Evolutionary conservation across 2,797 vertebrate genomes (phyloP).

Genomic region (Protosalanx chinensis): DNA sequence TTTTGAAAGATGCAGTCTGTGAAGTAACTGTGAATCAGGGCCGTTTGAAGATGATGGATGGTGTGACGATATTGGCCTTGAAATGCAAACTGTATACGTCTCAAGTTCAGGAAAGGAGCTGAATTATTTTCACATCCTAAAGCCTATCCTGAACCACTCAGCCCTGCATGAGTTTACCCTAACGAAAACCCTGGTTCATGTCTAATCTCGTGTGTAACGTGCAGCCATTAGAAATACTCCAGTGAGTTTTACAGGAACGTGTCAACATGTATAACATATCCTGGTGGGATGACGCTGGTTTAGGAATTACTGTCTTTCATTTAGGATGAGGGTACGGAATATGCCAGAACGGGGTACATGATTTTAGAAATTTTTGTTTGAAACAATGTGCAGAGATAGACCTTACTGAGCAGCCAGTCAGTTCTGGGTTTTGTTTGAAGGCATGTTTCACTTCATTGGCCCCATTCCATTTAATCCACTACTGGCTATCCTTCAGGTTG

Average conservation of each 20-base stretch:
- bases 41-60: neutral
- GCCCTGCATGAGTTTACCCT: neutral
- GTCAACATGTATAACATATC: no score
- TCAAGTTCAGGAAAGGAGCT: neutral
- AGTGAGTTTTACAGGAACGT: neutral
- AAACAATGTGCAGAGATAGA: neutral
- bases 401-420: neutral
- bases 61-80: neutral
- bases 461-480: conserved; percentile 53
- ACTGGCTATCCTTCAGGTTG: conserved; percentile 25
- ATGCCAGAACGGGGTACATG: no score
- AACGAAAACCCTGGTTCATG: neutral
- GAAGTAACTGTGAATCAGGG: neutral
- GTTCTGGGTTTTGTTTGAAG: conserved; percentile 31
- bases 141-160: neutral
- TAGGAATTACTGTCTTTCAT: no score
- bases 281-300: no score
- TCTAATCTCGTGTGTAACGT: no score
- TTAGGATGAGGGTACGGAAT: no score
- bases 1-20: neutral
- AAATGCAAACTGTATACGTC: neutral
- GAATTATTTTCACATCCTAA: neutral
- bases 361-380: neutral
- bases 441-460: conserved; percentile 46
- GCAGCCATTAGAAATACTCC: no score